A percentile compares a stretch with the other conserved stretches of the same genome.
These are phyloP conservation scores for Leuciscus idus DNA, from an alignment of 2,113 vertebrate genomes.

Conservation along the genomic window DNA sequence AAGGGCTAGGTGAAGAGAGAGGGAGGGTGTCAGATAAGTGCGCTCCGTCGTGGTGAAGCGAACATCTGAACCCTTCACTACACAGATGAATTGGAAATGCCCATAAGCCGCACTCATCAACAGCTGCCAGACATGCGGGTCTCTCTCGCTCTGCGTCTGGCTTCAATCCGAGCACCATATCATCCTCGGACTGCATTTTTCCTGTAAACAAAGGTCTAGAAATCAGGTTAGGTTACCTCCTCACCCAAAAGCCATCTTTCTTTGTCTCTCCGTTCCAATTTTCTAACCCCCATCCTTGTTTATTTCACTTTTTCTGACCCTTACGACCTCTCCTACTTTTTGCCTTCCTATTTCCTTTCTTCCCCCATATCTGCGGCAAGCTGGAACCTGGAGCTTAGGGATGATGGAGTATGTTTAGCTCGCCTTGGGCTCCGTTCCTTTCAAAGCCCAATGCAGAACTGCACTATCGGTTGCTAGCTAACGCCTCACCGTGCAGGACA, in stretches of 20 bases:
- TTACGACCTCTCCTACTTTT: neutral
- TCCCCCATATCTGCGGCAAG: constrained; percentile 50
- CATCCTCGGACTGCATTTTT: neutral
- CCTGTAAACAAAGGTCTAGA: constrained; percentile 4
- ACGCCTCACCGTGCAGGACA: constrained; percentile 55
- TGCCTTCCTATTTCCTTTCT: neutral
- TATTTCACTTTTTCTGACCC: neutral
- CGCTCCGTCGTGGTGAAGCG: neutral
- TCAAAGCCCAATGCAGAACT: constrained; percentile 73
- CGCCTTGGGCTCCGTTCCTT: constrained; percentile 64
- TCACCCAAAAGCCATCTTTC: constrained; percentile 10
- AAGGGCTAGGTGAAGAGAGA: constrained; percentile 57
- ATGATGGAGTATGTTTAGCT: constrained; percentile 76
- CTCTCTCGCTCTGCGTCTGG: constrained; percentile 7
- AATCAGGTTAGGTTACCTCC: constrained; percentile 19
- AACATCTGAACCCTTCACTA: constrained; percentile 24
- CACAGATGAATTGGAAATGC: constrained; percentile 40
- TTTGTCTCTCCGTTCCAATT: neutral
- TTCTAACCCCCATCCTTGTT: neutral
- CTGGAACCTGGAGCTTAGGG: constrained; percentile 50
- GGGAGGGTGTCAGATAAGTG: constrained; percentile 34
- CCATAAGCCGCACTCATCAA: constrained; percentile 33
- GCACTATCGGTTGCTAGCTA: constrained; percentile 71
- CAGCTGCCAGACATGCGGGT: constrained; percentile 29
- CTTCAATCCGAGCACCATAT: constrained; percentile 16